A percentile compares a stretch with the other conserved stretches of the same genome.
These are phyloP conservation scores for Acanthurus leucopareius DNA, from an alignment of 2,797 vertebrate genomes.

Conservation along the genomic window DNA sequence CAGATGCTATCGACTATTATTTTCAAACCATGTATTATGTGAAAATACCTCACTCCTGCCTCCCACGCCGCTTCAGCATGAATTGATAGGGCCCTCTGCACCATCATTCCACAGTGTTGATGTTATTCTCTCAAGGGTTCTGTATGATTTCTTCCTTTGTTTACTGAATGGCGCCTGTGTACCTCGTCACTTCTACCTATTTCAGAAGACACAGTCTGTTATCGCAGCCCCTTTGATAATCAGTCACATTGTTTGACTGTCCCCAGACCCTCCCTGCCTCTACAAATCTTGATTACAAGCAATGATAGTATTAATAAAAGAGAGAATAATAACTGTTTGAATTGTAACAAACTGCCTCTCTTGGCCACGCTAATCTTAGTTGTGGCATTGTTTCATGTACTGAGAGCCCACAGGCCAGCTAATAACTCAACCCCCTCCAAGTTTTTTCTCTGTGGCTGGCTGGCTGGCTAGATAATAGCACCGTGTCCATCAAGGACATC, in stretches of 20 bases:
- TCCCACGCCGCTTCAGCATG: constrained; percentile 75
- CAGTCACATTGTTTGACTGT: constrained; percentile 83
- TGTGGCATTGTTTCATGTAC: constrained; percentile 90
- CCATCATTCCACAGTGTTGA: constrained; percentile 78
- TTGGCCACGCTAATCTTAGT: constrained; percentile 93
- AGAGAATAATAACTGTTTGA: constrained; percentile 85
- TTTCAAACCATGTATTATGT: constrained; percentile 75
- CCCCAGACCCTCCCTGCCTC: constrained; percentile 84
- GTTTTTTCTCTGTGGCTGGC: constrained; percentile 79
- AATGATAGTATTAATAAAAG: constrained; percentile 85
- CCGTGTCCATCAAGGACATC: constrained; percentile 95
- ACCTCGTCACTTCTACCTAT: constrained; percentile 79
- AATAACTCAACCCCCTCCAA: constrained; percentile 91
- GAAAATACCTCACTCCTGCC: constrained; percentile 74
- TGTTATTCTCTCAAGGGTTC: constrained; percentile 84
- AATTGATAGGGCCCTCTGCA: constrained; percentile 69
- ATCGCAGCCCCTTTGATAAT: constrained; percentile 83
- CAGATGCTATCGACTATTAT: constrained; percentile 74
- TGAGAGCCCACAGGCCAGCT: constrained; percentile 86
- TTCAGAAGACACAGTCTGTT: constrained; percentile 80
- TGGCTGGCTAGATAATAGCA: constrained; percentile 91
- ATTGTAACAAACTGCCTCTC: constrained; percentile 85
- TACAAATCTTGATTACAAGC: constrained; percentile 79
- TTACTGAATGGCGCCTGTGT: constrained; percentile 81
- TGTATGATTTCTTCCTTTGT: constrained; percentile 84